Base-by-base conservation (phyloP, 2,888 invertebrate species). In the Lithosia quadra region DNA sequence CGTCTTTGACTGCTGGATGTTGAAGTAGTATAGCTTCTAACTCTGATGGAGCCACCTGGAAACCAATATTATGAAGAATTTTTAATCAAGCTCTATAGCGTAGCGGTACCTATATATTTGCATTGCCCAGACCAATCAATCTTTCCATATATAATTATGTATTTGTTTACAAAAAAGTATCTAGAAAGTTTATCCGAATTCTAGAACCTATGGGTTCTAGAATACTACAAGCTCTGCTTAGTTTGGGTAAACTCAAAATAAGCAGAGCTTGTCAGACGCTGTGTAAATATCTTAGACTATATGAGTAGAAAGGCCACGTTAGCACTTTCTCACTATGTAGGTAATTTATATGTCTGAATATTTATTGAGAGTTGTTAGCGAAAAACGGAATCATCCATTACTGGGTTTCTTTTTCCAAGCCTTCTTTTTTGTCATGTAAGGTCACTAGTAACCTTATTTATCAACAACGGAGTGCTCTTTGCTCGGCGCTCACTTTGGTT, bases 41-140 rank as follows among this genome's bases (percentile, higher is more conserved):
- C 72, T 93, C 93, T 60, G 92, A 89, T 13, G 93, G 92, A 1
- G 92, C 79, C 2, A 92, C 93, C 93, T 93, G 67, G 18, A 39
- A 64, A 34, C 24, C n/a, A 13, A 55, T 33, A 28, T 24, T 28
- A 21, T 56, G 22, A 18, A 43, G 18, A 43, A 7, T 43, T 18
- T 43, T 18, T 15, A 43, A 18, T 43, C 7, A 15, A 1, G 18
- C 43, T 13, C 56, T 56, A 33, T 33, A 33, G 33, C 8, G 33
- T 8, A 33, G n/a, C n/a, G n/a, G n/a, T n/a, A n/a, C n/a, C n/a
- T n/a, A n/a, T n/a, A n/a, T n/a, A n/a, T n/a, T n/a, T n/a, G n/a
- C n/a, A n/a, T n/a, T n/a, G n/a, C n/a, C n/a, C n/a, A n/a, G n/a
- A n/a, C n/a, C n/a, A n/a, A n/a, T n/a, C n/a, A n/a, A n/a, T n/a